Base-by-base conservation (phyloP, 2,888 invertebrate genomes). In the Tinea trinotella region DNA sequence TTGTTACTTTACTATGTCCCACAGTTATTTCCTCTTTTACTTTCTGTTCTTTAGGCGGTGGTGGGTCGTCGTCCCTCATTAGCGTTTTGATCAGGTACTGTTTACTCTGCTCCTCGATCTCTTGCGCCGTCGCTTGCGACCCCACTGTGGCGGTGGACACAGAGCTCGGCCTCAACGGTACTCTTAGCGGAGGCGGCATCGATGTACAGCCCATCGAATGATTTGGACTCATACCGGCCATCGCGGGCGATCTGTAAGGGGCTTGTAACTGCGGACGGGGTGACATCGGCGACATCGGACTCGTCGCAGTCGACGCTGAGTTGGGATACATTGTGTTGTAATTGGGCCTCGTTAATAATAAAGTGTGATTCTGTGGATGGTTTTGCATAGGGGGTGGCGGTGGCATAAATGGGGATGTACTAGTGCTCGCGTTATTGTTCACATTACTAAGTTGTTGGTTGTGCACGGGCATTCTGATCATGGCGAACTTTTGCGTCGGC, bases 61-160 rank as follows among this genome's bases (percentile, higher is more conserved):
- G 92, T 1, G 92, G 91, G 65, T 96, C 96, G 66, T 96, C 87
- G 68, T 94, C 92, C 36, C 95, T 94, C 59, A 96, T 96, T 58
- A 96, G 87, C 0, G 96, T 96, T 85, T 96, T 97, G 62, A 96
- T 95, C 46, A 96, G 90, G 86, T 93, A 94, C 80, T 93, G 93
- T 65, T 91, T 89, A 72, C 89, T 90, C 67, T 91, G 91, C 57
- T 90, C 90, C 57, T 88, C 87, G 49, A 89, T 89, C 53, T 89
- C 90, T 67, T 88, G 73, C 67, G 90, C 64, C 62, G 88, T 64
- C 64, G 81, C 74, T 73, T 89, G 67, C 0, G 81, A 80, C 57
- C 78, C 83, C 10, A 84, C 87, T 55, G 84, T 75, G 59, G 87
- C 71, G 53, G 87, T 79, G 60, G 76, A 62, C 0, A 78, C 80